These are phyloP conservation scores for Notamacropus eugenii DNA, from an alignment of 2,797 vertebrate genomes.

Conservation along the genomic window DNA sequence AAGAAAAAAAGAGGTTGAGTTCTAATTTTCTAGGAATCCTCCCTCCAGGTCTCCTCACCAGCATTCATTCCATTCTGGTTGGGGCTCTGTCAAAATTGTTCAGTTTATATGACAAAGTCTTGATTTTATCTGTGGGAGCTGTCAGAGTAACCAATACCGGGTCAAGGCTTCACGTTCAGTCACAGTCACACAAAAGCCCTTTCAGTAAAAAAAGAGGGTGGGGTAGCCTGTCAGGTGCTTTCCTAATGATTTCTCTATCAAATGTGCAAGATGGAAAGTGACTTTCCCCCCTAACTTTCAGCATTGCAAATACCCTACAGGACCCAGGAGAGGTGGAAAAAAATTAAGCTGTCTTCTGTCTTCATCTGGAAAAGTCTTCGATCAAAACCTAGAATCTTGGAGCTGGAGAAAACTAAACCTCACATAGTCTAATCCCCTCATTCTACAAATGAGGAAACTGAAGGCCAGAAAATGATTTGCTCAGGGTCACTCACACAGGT, in stretches of 20 bases:
- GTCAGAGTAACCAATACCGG: constrained; percentile 55
- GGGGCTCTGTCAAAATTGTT: constrained; percentile 55
- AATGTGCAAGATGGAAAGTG: constrained; percentile 68
- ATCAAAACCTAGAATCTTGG: constrained; percentile 9
- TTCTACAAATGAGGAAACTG: not conserved
- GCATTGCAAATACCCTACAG: accelerated
- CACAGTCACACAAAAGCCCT: constrained; percentile 61
- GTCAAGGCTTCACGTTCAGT: constrained; percentile 51
- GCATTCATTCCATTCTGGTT: constrained; percentile 48
- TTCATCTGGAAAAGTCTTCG: constrained; percentile 25
- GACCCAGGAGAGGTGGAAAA: not conserved
- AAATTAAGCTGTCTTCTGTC: constrained; percentile 40
- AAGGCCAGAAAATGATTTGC: not conserved
- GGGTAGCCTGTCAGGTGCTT: constrained; percentile 56
- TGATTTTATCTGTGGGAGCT: constrained; percentile 60
- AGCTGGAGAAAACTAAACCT: not conserved
- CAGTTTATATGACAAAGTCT: constrained; percentile 63
- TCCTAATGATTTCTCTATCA: constrained; percentile 52
- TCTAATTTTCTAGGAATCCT: constrained; percentile 39
- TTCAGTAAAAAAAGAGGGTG: constrained; percentile 63
- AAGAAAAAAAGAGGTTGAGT: not conserved
- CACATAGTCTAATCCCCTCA: not conserved
- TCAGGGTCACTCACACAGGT: not conserved
- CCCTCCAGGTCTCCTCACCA: not conserved
- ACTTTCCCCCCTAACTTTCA: constrained; percentile 16